These are phyloP conservation scores for Metallyticus violacea DNA, from an alignment of 2,888 invertebrate genomes.

Conservation along the genomic window DNA sequence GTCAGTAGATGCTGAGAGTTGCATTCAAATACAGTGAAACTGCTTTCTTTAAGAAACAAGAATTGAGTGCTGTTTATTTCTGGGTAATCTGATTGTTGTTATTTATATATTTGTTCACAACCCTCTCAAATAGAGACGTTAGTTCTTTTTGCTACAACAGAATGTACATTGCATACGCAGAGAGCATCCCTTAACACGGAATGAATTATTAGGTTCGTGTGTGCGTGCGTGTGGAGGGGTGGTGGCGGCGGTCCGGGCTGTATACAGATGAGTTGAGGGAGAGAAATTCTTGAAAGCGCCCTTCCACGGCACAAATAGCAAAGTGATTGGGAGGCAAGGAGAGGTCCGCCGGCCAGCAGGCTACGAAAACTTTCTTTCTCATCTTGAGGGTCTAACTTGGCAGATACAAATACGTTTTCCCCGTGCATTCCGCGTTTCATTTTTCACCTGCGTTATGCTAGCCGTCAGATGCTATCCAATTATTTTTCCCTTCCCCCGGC, in stretches of 20 bases:
- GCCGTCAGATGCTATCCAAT: slow-evolving; percentile 35
- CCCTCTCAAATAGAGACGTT: background rate
- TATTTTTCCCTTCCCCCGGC: slow-evolving; percentile 30
- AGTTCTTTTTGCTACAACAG: background rate
- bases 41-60: no score
- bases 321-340: slow-evolving; percentile 34
- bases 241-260: background rate
- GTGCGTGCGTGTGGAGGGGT: background rate
- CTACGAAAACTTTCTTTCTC: slow-evolving; percentile 19
- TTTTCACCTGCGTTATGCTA: slow-evolving; percentile 35
- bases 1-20: no score
- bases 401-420: slow-evolving; percentile 36
- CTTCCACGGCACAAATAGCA: slow-evolving; percentile 29
- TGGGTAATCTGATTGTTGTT: no score
- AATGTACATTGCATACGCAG: background rate
- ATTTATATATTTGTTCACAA: no score
- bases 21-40: no score
- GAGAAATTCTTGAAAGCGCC: slow-evolving; percentile 4
- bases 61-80: no score
- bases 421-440: slow-evolving; percentile 35
- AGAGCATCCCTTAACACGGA: background rate
- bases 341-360: background rate
- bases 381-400: slow-evolving; percentile 27
- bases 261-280: background rate
- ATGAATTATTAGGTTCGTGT: slow-evolving; percentile 31